Evolutionary conservation across 2,797 vertebrate species (phyloP).

Genomic region (Spinibarbus caldwelli): DNA sequence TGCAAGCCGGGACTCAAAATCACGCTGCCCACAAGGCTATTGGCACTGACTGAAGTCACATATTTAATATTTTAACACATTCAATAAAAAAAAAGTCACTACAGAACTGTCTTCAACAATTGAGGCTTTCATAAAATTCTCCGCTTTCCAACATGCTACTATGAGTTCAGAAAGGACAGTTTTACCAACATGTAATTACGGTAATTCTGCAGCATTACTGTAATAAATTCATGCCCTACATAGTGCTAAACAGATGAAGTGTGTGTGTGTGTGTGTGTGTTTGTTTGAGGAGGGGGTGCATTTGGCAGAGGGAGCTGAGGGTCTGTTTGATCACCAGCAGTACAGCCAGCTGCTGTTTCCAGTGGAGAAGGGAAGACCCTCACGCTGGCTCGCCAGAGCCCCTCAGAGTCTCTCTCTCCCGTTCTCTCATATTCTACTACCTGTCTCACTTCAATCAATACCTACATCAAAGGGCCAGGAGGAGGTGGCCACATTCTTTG

Average conservation of each 20-base stretch:
- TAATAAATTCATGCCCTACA: constrained; percentile 20
- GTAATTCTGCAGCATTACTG: constrained; percentile 21
- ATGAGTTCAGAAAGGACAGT: neutral
- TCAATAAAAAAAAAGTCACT: neutral
- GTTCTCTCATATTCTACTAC: constrained; percentile 62
- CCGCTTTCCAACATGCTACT: neutral
- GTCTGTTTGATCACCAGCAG: constrained; percentile 56
- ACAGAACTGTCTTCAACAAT: neutral
- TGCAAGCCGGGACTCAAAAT: no score
- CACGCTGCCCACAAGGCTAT: no score
- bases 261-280: neutral
- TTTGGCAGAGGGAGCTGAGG: constrained; percentile 49
- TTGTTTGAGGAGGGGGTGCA: neutral
- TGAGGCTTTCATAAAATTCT: neutral
- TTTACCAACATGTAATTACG: neutral
- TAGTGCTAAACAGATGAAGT: constrained; percentile 23
- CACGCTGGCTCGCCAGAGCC: constrained; percentile 19
- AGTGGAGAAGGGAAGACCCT: constrained; percentile 59
- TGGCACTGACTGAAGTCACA: no score
- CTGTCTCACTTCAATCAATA: constrained; percentile 76
- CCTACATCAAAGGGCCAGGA: constrained; percentile 79
- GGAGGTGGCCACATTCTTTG: constrained; percentile 82
- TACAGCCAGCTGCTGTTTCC: constrained; percentile 59
- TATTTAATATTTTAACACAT: no score
- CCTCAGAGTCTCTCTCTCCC: constrained; percentile 31